Evolutionary conservation across 2,113 vertebrate species (phyloP), one percentile per base, ranked within the genome.

Genomic region (Loxodonta africana): DNA sequence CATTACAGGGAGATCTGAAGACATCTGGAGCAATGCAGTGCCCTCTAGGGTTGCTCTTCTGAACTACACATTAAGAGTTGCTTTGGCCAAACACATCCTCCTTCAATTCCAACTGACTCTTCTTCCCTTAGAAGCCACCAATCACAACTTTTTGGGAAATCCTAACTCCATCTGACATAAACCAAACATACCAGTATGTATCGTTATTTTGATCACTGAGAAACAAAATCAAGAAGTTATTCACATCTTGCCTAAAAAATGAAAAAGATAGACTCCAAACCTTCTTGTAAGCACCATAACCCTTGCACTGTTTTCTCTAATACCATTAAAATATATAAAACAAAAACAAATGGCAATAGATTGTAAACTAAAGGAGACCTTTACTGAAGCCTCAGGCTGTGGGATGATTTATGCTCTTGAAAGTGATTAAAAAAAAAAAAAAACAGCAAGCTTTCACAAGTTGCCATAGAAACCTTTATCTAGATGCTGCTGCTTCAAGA

Each of bases 381-480:
- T 98, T 98, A 95, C 67, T 63, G 92, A 97, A 98, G 95, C 78
- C 83, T 92, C 51, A 81, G 95, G 96, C 91, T n/a, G 73, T 97
- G 95, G 96, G 94, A 71, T 96, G 94, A 88, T 93, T 84, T 89
- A 96, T 95, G 97, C 87, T 98, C 73, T 97, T 96, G 95, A 95
- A 94, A 44, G 15, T 95, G 96, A 95, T 84, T 53, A 8, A 37
- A 37, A 48, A 48, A 48, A 95, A 93, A 97, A 98, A 76, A 62
- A 78, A 92, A 78, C 51, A 95, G 94, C 80, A 97, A 98, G 96
- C 95, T 96, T 98, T 98, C 95, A 85, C 95, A 96, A 6, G 99
- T 99, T 99, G 95, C 99, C 98, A 98, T 98, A 97, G 99, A 98
- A 99, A 99, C 99, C 92, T 14, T 73, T 99, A 98, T 98, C 98